These are phyloP conservation scores for Phycodurus eques DNA, from an alignment of 2,113 vertebrate genomes.

Conservation along the genomic window DNA sequence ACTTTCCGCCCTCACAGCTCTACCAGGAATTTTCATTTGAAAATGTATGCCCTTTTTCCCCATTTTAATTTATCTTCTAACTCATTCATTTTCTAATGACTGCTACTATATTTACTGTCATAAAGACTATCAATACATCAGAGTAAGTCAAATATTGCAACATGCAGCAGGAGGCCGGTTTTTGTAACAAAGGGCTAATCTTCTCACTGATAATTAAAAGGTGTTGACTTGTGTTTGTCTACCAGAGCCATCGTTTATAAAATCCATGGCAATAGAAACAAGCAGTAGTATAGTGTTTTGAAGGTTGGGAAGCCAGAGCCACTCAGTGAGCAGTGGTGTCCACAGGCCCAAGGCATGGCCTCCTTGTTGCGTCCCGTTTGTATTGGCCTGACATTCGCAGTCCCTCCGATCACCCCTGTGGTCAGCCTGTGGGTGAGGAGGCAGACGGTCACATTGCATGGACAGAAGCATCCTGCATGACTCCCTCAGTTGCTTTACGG, in stretches of 20 bases:
- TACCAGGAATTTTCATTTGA: constrained; percentile 16
- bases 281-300: constrained; percentile 33
- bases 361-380: constrained; percentile 64
- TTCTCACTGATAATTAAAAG: constrained; percentile 14
- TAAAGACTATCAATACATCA: not conserved
- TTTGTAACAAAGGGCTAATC: constrained; percentile 34
- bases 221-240: constrained; percentile 62
- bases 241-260: not conserved
- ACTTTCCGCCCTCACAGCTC: constrained; percentile 32
- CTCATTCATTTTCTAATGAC: constrained; percentile 17
- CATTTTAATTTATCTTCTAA: constrained; percentile 23
- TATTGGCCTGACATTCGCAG: constrained; percentile 66
- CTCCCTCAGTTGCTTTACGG: constrained; percentile 29
- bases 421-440: constrained; percentile 69
- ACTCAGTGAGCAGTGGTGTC: constrained; percentile 54
- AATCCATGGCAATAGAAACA: no score
- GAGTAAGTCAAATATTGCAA: constrained; percentile 55
- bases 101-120: constrained; percentile 21
- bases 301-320: constrained; percentile 49
- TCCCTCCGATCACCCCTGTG: constrained; percentile 64
- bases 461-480: constrained; percentile 48
- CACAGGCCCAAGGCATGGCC: constrained; percentile 54
- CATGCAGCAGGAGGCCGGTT: constrained; percentile 24
- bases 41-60: constrained; percentile 29
- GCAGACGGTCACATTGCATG: constrained; percentile 64